These are phyloP conservation scores for Stichodactyla mertensii DNA, from an alignment of 64 coral and sea anemone species.

Conservation along the genomic window DNA sequence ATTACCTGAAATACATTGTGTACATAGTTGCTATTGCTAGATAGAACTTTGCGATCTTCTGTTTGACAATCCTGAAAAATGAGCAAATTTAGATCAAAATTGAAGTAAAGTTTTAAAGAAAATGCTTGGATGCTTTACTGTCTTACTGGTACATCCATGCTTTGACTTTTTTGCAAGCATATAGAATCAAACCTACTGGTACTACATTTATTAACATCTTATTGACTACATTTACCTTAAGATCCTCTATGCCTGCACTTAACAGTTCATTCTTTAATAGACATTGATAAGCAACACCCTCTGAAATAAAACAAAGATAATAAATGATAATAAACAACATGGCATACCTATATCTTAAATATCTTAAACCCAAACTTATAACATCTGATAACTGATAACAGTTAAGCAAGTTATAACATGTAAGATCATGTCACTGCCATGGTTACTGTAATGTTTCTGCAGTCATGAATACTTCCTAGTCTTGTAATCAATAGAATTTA, in stretches of 20 bases:
- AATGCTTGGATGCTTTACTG: background rate
- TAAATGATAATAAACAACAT: background rate
- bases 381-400: too few relatives aligned
- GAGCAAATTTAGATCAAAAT: background rate
- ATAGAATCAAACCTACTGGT: too few relatives aligned
- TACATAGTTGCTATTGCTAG: constrained; percentile 78
- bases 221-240: constrained; percentile 52
- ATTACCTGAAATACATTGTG: constrained; percentile 88
- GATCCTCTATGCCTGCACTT: constrained; percentile 89
- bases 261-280: constrained; percentile 93
- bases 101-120: background rate
- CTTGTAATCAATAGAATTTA: too few relatives aligned
- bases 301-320: constrained; percentile 37
- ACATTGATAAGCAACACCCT: constrained; percentile 95
- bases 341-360: background rate
- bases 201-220: too few relatives aligned
- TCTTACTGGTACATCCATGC: too few relatives aligned
- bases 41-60: constrained; percentile 76
- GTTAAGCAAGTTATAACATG: too few relatives aligned
- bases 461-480: too few relatives aligned
- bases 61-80: constrained; percentile 48
- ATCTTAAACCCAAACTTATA: too few relatives aligned
- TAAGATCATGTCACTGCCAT: too few relatives aligned
- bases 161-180: too few relatives aligned
- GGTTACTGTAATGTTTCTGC: too few relatives aligned